Evolutionary conservation across 2,113 vertebrate genomes (phyloP), one percentile per base, ranked within the genome.

Genomic region (Epinephelus moara): DNA sequence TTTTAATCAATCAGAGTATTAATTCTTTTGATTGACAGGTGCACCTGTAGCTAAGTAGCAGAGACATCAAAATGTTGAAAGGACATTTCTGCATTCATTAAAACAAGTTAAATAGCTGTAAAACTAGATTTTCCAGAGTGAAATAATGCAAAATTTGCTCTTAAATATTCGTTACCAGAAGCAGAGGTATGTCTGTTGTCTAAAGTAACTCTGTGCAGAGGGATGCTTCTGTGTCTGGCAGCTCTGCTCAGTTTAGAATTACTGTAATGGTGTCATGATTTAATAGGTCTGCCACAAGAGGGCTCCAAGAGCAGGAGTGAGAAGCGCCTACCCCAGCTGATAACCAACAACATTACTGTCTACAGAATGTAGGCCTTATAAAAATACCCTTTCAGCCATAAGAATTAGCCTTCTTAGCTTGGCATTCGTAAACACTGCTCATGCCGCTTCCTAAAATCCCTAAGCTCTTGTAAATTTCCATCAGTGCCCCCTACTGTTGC

Each of bases 381-480:
- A 86, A 94, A 94, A 94, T 91, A 89, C 70, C 83, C 75, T 71
- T 47, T 89, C 61, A 77, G 75, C 84, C 68, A 84, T 52, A 83
- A 81, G 89, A 93, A 94, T 94, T 89, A 91, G 82, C 87, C 83
- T 91, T 74, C 82, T 93, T 93, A 90, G 81, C 56, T 25, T 70
- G 80, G 87, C 69, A 93, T 92, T 92, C 91, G 69, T 85, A 80
- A 92, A 87, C 66, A 81, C 60, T 64, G 86, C 90, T 93, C 86
- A 85, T 88, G 89, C 75, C 77, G 80, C 77, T 70, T 85, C 79
- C 84, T 91, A 81, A 94, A 93, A 89, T 88, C 87, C 83, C 79
- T 91, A 91, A 92, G 89, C 91, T 75, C 80, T 74, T 90, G 84
- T 91, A 93, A 75, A 88, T 92, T 90, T 92, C 91, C 86, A 93